Conservation (phyloP, 2,797 vertebrate genomes). For the Myotis daubentonii region DNA sequence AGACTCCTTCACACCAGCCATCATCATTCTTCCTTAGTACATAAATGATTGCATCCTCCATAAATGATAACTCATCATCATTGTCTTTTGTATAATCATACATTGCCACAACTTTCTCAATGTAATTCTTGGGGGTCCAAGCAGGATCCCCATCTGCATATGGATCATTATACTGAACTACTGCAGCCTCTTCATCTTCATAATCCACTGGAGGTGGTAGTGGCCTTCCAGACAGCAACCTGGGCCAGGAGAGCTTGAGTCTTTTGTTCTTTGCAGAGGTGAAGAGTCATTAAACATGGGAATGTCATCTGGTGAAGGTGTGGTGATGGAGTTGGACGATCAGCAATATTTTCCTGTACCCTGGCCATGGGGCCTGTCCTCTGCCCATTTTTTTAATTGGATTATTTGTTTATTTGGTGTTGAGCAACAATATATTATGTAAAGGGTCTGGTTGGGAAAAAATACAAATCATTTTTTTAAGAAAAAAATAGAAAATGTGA, state of each 20-base stretch:
- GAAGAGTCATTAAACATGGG: slow-evolving; percentile 96
- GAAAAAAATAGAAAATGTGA: background rate
- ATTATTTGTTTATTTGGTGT: background rate
- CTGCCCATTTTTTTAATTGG: background rate
- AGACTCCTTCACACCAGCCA: slow-evolving; percentile 97
- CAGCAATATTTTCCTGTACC: slow-evolving; percentile 85
- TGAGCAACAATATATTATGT: background rate
- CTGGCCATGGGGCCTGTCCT: background rate
- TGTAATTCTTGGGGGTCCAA: slow-evolving; percentile 96
- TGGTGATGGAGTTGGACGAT: slow-evolving; percentile 95
- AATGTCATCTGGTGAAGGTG: slow-evolving; percentile 95
- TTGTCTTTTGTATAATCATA: slow-evolving; percentile 97
- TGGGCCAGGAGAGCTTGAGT: too few species aligned
- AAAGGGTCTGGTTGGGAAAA: background rate
- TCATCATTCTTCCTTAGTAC: slow-evolving; percentile 97
- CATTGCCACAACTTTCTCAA: slow-evolving; percentile 99
- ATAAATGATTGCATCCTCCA: slow-evolving; percentile 98
- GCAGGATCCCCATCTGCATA: slow-evolving; percentile 96
- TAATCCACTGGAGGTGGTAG: slow-evolving; percentile 97
- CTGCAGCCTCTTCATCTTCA: slow-evolving; percentile 95
- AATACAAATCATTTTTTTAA: background rate
- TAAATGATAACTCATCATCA: slow-evolving; percentile 92
- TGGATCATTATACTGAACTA: slow-evolving; percentile 96
- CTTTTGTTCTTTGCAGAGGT: slow-evolving; percentile 86
- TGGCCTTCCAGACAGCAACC: slow-evolving; percentile 51